Evolutionary conservation across 2,113 vertebrate genomes (phyloP).

Genomic region (Xiphias gladius): DNA sequence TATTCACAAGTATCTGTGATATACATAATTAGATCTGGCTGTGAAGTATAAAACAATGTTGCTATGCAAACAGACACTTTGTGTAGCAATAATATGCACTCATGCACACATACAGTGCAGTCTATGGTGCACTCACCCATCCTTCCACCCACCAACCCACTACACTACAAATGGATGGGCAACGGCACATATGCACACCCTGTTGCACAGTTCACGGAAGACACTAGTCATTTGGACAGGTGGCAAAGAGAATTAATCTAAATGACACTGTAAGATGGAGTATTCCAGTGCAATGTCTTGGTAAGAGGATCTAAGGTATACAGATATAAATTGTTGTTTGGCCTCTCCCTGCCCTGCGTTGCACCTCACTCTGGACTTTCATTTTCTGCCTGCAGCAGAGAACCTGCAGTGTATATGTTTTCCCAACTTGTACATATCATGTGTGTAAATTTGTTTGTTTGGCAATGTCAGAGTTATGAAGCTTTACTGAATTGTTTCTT

Average conservation of each 20-base stretch:
- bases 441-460: slow-evolving; percentile 19
- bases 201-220: slow-evolving; percentile 19
- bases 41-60: slow-evolving; percentile 36
- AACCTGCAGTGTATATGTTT: neutral
- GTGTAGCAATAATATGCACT: slow-evolving; percentile 56
- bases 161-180: slow-evolving; percentile 21
- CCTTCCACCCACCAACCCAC: slow-evolving; percentile 26
- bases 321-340: slow-evolving; percentile 45
- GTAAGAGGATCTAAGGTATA: slow-evolving; percentile 31
- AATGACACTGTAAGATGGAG: slow-evolving; percentile 51
- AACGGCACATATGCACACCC: neutral
- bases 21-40: slow-evolving; percentile 59
- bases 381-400: slow-evolving; percentile 20
- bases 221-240: slow-evolving; percentile 53
- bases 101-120: slow-evolving; percentile 22
- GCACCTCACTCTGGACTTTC: slow-evolving; percentile 26
- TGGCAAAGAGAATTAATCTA: slow-evolving; percentile 38
- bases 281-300: slow-evolving; percentile 33
- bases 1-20: slow-evolving; percentile 45
- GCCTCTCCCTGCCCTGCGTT: slow-evolving; percentile 17
- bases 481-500: slow-evolving; percentile 5
- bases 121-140: slow-evolving; percentile 34
- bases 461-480: neutral
- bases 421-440: neutral
- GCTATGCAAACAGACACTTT: slow-evolving; percentile 65